A percentile compares a stretch with the other conserved stretches of the same genome.
Evolutionary conservation across 2,888 invertebrate genomes (phyloP).

Genomic region (Tetranychus piercei): DNA sequence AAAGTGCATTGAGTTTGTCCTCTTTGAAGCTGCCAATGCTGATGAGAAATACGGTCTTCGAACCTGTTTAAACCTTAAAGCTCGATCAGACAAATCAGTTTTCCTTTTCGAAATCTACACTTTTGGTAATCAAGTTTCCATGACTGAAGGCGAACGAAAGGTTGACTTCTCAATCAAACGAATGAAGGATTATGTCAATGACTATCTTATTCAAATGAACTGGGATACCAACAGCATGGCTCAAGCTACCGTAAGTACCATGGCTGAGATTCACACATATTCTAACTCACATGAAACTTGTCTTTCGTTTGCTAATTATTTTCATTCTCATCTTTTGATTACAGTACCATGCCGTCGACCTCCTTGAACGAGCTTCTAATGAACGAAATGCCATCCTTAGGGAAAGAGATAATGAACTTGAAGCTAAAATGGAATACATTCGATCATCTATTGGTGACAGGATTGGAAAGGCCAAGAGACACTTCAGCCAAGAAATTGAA

Average conservation of each 20-base stretch:
- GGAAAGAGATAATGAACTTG: neutral
- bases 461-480: neutral
- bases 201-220: neutral
- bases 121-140: neutral
- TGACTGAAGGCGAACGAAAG: neutral
- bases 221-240: neutral
- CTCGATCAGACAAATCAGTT: neutral
- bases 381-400: neutral
- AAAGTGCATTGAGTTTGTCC: neutral
- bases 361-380: neutral
- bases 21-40: neutral
- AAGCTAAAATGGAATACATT: neutral
- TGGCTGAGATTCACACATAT: neutral
- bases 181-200: neutral
- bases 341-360: neutral
- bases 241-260: neutral
- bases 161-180: neutral
- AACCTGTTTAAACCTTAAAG: neutral
- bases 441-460: neutral
- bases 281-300: neutral
- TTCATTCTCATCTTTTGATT: neutral
- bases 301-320: neutral
- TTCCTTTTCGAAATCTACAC: neutral
- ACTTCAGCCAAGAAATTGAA: neutral
- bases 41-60: neutral